These are phyloP conservation scores for Platorchestia sp. DNA, from an alignment of 1,140 invertebrate species.

Conservation along the genomic window DNA sequence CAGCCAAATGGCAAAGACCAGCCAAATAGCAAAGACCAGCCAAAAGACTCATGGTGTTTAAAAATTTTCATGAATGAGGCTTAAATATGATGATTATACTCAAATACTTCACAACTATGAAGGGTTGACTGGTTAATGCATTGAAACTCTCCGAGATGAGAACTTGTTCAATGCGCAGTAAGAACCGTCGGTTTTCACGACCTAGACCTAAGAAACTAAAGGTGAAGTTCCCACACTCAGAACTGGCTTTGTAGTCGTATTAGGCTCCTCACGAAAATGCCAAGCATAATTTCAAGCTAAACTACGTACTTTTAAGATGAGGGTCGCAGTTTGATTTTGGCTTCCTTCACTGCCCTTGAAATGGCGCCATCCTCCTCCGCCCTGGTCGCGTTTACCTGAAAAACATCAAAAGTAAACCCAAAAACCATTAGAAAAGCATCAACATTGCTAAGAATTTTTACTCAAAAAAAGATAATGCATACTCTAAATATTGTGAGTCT, in stretches of 20 bases:
- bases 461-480: too few relatives aligned
- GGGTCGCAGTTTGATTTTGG: background rate
- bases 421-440: background rate
- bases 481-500: too few relatives aligned
- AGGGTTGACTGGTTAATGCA: background rate
- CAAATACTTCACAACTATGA: background rate
- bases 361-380: background rate
- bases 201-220: background rate
- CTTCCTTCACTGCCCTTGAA: slow-evolving; percentile 6
- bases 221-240: background rate
- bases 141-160: background rate
- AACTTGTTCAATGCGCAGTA: too few relatives aligned
- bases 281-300: background rate
- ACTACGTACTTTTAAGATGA: background rate
- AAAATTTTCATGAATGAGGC: too few relatives aligned
- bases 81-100: background rate
- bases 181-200: background rate
- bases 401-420: background rate
- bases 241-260: background rate
- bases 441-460: too few relatives aligned
- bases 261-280: background rate
- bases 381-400: background rate
- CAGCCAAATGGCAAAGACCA: too few relatives aligned
- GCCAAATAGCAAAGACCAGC: too few relatives aligned
- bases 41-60: too few relatives aligned